Base-by-base conservation (phyloP, 2,888 invertebrate species). In the Odontocolon sp. region DNA sequence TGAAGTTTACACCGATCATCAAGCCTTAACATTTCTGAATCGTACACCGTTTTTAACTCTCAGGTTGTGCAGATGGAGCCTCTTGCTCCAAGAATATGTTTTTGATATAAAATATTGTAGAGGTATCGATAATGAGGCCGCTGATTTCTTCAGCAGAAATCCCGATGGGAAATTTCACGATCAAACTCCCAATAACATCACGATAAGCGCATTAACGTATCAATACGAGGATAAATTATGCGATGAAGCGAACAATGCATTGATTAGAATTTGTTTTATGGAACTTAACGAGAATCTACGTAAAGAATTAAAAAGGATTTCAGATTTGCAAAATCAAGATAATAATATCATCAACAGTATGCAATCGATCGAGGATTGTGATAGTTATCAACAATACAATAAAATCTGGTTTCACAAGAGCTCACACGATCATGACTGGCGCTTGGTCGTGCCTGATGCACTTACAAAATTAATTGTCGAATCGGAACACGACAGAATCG, bases 101-200 rank as follows among this genome's bases (percentile, higher is more conserved):
- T 71, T 56, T 36, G 11, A 5, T 1, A 52, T 61, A 1, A 33
- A 14, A 4, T 38, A 69, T 23, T 52, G 50, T 45, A 68, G 47
- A 4, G 86, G 84, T 0, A 54, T 16, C 0, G 81, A 85, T 0
- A 86, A 86, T 61, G 11, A 82, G 0, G 78, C 3, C 79, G 59
- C 59, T 2, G 69, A 61, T 31, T 69, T 61, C 40, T 40, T 69
- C 8, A 69, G 69, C 5, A 14, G 69, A 5, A 68, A 69, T 40
- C n/a, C n/a, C n/a, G n/a, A n/a, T n/a, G n/a, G n/a, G n/a, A n/a
- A n/a, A n/a, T n/a, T n/a, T n/a, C n/a, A 59, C 69, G 0, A 31
- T 8, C n/a, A n/a, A n/a, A n/a, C n/a, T n/a, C n/a, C n/a, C n/a
- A n/a, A n/a, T n/a, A n/a, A n/a, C n/a, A n/a, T n/a, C n/a, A n/a